These are phyloP conservation scores for Calyptomena viridis DNA, from an alignment of 2,113 vertebrate genomes.

Conservation along the genomic window DNA sequence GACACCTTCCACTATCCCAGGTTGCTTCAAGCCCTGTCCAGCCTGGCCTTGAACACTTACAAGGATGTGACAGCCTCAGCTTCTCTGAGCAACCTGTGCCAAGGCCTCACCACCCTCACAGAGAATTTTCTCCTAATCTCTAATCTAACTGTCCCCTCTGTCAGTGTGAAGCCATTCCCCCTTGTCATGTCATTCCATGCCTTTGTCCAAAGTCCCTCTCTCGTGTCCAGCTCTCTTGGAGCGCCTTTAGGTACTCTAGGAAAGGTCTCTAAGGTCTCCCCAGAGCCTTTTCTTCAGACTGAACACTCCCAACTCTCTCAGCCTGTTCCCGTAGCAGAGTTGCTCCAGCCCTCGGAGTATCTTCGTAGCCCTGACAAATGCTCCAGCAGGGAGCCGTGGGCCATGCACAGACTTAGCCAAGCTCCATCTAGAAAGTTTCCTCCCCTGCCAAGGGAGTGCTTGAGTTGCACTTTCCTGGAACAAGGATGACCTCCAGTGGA, in stretches of 20 bases:
- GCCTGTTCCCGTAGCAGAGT: background rate
- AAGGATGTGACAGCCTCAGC: background rate
- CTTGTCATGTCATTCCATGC: background rate
- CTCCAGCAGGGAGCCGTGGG: background rate
- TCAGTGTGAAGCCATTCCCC: background rate
- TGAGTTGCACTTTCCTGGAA: background rate
- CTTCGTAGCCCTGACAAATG: background rate
- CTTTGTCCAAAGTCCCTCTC: background rate
- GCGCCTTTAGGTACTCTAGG: background rate
- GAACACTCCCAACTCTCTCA: background rate
- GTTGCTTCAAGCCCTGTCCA: background rate
- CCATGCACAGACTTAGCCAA: background rate
- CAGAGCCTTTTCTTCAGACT: background rate
- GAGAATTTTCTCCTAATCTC: background rate
- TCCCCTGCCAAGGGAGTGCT: fast-evolving
- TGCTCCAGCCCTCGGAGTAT: background rate
- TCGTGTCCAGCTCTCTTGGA: background rate
- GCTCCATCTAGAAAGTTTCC: background rate
- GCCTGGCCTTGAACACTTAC: background rate
- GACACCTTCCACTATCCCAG: fast-evolving
- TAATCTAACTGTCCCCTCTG: background rate
- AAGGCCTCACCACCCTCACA: background rate
- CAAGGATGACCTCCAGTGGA: constrained; percentile 55
- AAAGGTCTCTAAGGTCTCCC: background rate
- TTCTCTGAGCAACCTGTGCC: background rate